Conservation (phyloP, 2,113 vertebrate genomes). For the Setophaga kirtlandii region DNA sequence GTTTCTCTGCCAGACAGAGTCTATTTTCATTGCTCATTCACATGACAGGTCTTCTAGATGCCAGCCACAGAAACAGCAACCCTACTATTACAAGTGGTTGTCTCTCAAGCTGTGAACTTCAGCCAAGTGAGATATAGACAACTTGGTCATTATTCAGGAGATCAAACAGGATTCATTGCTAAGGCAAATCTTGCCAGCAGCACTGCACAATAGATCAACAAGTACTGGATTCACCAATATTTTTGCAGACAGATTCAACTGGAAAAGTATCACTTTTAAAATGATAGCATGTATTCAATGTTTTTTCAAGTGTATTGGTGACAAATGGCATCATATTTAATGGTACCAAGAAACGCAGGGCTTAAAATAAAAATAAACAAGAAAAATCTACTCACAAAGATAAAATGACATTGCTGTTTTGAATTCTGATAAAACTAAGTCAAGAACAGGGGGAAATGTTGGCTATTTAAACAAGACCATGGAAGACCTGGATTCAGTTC, state of each 20-base stretch:
- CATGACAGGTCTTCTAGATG: background rate
- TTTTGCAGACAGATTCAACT: background rate
- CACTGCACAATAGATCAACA: background rate
- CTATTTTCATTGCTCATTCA: background rate
- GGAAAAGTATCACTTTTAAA: background rate
- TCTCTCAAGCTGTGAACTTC: background rate
- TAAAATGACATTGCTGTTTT: background rate
- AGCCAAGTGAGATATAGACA: background rate
- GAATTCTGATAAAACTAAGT: background rate
- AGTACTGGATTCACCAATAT: background rate
- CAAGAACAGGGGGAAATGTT: background rate
- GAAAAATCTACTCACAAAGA: background rate
- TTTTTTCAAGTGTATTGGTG: background rate
- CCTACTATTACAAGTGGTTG: background rate
- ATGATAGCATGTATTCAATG: background rate
- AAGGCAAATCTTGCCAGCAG: background rate
- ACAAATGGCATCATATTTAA: background rate
- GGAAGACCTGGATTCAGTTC: background rate
- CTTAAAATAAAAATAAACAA: background rate
- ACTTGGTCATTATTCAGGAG: background rate
- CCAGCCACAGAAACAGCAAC: background rate
- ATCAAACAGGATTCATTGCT: background rate
- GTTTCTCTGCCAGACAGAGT: background rate
- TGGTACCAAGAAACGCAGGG: background rate
- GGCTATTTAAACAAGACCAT: background rate